Conservation (phyloP, 2,113 vertebrate genomes). For the Ovis canadensis region DNA sequence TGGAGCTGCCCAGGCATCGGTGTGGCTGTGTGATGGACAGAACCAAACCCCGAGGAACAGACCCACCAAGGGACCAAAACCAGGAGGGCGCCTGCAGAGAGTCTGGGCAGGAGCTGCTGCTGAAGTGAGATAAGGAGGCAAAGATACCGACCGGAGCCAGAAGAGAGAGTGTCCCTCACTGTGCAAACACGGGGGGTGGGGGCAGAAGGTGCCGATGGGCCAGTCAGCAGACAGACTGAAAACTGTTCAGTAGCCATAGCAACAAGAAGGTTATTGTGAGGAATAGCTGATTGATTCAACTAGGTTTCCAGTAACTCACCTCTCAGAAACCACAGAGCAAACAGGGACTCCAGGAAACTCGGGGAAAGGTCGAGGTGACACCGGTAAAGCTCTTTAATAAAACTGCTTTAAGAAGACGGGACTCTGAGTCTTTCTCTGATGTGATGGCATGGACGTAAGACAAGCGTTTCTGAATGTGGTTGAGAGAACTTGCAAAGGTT, state of each 20-base stretch:
- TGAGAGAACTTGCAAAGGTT: not conserved
- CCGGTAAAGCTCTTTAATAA: not conserved
- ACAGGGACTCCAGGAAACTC: not conserved
- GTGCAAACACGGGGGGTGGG: not conserved
- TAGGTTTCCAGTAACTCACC: not conserved
- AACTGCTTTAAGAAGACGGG: not conserved
- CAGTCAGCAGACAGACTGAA: not conserved
- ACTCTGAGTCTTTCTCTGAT: not conserved
- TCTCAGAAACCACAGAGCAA: not conserved
- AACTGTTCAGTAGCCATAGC: not conserved
- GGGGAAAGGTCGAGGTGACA: too few species aligned
- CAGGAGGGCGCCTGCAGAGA: fast-evolving
- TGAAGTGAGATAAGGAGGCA: not conserved
- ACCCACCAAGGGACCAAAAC: not conserved
- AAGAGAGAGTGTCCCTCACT: not conserved
- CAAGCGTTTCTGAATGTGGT: not conserved
- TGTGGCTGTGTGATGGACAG: not conserved
- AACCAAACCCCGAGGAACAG: not conserved
- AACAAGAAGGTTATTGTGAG: not conserved
- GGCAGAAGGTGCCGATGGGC: not conserved
- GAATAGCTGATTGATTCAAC: not conserved
- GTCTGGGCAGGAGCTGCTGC: not conserved
- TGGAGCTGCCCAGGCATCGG: fast-evolving
- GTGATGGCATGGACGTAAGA: not conserved
- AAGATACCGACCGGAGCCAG: fast-evolving